phyloP scores from a whole-genome alignment of 2,888 invertebrate species.

The Lasioglossum pauxillum region DNA sequence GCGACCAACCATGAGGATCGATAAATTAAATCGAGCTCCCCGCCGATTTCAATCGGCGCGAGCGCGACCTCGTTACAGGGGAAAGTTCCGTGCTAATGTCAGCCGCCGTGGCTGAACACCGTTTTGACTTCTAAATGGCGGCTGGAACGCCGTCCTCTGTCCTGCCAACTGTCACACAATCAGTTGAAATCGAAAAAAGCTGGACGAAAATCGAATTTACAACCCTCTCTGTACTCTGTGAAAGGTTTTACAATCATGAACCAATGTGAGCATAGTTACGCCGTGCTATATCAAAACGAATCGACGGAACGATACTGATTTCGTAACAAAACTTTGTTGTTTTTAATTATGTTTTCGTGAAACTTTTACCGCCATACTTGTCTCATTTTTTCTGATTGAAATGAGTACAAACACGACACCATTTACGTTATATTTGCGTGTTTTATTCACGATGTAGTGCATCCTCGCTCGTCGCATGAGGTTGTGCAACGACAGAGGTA shows the following conservation, averaged over 20 bases:
- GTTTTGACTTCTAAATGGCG: conserved; percentile 56
- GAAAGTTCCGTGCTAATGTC: conserved; percentile 56
- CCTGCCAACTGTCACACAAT: background rate
- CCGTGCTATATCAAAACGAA: background rate
- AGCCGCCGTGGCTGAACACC: conserved; percentile 9
- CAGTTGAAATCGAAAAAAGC: background rate
- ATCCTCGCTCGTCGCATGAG: background rate
- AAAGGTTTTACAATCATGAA: background rate
- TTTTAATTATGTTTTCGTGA: too few relatives aligned
- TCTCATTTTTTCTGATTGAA: background rate
- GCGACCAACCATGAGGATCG: conserved; percentile 55
- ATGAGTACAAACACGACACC: background rate
- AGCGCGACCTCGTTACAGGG: conserved; percentile 58
- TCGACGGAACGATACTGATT: background rate
- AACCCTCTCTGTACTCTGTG: background rate
- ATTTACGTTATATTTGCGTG: too few relatives aligned
- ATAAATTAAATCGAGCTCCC: conserved; percentile 63
- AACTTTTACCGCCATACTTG: background rate
- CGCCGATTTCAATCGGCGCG: conserved; percentile 41
- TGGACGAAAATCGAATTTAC: background rate
- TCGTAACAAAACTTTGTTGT: background rate
- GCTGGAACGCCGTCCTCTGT: background rate
- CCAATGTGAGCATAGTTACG: background rate
- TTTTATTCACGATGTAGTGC: background rate
- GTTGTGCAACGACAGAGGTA: background rate